Evolutionary conservation across 2,113 vertebrate genomes (phyloP).

Genomic region (Ictalurus punctatus): DNA sequence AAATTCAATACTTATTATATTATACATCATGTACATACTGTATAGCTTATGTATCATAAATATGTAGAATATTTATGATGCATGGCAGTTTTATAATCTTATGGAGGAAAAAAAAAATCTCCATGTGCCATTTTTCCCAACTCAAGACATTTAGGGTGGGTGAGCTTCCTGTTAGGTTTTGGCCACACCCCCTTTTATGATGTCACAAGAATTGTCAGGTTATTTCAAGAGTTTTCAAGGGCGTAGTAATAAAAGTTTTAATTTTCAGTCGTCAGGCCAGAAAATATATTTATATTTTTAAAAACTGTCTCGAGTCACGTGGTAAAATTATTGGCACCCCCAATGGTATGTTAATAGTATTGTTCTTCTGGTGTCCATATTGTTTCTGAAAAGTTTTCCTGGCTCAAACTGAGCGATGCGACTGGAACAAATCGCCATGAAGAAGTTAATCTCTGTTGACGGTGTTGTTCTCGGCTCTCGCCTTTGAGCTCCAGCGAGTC

Average conservation of each 20-base stretch:
- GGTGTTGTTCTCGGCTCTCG: constrained; percentile 59
- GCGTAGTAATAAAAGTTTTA: neutral
- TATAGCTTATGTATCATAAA: no score
- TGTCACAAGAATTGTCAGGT: neutral
- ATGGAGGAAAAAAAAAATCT: neutral
- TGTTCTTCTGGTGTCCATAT: neutral
- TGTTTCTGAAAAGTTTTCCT: neutral
- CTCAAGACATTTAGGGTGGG: neutral
- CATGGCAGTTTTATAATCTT: neutral
- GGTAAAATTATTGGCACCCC: neutral
- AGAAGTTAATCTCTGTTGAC: constrained; percentile 72
- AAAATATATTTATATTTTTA: neutral
- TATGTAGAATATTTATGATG: no score
- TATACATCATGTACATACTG: no score
- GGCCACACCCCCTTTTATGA: neutral
- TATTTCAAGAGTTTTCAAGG: neutral
- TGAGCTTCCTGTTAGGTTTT: neutral
- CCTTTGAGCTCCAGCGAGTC: constrained; percentile 56
- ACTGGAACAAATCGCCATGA: constrained; percentile 46
- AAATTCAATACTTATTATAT: no score
- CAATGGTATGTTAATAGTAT: neutral
- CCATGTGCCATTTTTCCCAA: neutral
- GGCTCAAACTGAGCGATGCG: neutral
- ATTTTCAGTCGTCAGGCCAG: neutral
- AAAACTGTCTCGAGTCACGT: neutral